Conservation (phyloP, 2,113 vertebrate species). For the Nettapus auritus region DNA sequence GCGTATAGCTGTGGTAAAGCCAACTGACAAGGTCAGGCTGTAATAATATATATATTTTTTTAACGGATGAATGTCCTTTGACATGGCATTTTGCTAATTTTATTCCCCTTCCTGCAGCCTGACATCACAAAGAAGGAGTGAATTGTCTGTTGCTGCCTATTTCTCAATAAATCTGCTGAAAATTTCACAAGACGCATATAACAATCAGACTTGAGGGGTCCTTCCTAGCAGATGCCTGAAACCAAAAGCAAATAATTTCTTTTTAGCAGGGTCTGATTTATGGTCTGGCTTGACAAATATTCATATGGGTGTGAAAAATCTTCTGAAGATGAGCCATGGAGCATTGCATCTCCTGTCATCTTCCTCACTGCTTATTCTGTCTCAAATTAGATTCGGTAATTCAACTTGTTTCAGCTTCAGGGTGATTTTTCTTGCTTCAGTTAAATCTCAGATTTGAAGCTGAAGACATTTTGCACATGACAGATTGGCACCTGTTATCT, state of each 20-base stretch:
- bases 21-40: neutral
- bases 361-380: neutral
- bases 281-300: neutral
- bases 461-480: conserved; percentile 11
- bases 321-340: neutral
- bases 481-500: neutral
- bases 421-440: conserved; percentile 13
- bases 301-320: conserved; percentile 9
- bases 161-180: neutral
- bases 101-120: neutral
- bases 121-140: neutral
- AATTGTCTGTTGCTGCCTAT: neutral
- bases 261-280: neutral
- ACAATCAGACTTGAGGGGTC: neutral
- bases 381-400: conserved; percentile 17
- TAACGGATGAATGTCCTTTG: neutral
- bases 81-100: neutral
- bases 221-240: neutral
- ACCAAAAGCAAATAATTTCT: neutral
- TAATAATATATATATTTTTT: neutral
- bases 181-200: neutral
- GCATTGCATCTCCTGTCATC: neutral
- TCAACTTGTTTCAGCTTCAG: conserved; percentile 5
- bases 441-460: neutral
- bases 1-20: neutral